phyloP scores from a whole-genome alignment of 2,888 invertebrate species.

The Alcis repandata region DNA sequence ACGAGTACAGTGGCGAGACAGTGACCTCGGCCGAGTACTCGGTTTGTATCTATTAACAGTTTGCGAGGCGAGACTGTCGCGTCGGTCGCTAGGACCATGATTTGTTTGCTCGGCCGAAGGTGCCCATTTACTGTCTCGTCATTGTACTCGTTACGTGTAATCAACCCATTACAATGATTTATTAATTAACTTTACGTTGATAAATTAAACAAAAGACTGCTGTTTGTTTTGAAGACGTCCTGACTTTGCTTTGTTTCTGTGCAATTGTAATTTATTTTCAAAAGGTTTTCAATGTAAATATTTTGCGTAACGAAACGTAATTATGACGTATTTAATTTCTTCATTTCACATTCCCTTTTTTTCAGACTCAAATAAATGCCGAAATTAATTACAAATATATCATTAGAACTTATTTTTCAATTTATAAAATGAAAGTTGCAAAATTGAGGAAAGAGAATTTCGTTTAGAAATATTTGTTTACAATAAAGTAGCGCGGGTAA shows the following conservation, averaged over 20 bases:
- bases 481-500: neutral
- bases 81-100: too few relatives aligned
- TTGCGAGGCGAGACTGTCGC: too few relatives aligned
- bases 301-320: neutral
- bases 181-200: constrained; percentile 24
- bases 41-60: too few relatives aligned
- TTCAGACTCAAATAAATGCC: neutral
- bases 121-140: too few relatives aligned
- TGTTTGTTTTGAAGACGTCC: constrained; percentile 8
- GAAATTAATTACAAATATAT: too few relatives aligned
- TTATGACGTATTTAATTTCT: neutral
- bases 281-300: constrained; percentile 1
- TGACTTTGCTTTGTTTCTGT: constrained; percentile 17
- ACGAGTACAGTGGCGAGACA: too few relatives aligned
- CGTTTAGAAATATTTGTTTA: too few relatives aligned
- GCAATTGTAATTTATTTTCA: neutral
- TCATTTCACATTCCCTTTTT: neutral
- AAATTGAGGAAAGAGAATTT: neutral
- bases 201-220: constrained; percentile 9
- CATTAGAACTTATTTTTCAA: too few relatives aligned
- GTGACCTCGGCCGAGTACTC: too few relatives aligned
- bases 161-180: constrained; percentile 40
- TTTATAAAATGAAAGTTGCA: neutral
- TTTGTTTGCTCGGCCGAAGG: too few relatives aligned
- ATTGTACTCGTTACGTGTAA: too few relatives aligned